Evolutionary conservation across 2,888 invertebrate genomes (phyloP).

Genomic region (Scaptomyza cyrtandrae): DNA sequence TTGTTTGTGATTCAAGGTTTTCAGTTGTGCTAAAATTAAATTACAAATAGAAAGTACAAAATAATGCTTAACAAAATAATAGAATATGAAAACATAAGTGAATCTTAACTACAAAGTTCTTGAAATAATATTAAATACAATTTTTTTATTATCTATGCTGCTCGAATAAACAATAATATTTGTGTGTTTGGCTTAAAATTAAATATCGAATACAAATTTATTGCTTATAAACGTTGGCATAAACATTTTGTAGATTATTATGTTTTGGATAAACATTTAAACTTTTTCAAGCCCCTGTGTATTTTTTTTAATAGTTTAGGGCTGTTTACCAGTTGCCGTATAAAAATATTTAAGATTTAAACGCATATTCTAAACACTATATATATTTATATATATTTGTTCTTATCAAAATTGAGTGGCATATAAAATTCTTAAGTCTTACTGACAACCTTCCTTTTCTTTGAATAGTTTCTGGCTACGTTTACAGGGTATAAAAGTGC

Average conservation of each 20-base stretch:
- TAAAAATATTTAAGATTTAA: neutral
- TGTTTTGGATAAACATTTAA: no score
- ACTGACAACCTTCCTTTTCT: neutral
- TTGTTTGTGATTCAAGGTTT: constrained; percentile 50
- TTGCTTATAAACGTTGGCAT: neutral
- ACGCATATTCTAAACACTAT: no score
- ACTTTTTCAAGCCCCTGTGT: no score
- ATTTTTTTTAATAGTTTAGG: no score
- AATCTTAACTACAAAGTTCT: neutral
- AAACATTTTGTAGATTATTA: neutral
- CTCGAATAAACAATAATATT: neutral
- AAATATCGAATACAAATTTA: neutral
- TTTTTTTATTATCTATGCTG: neutral
- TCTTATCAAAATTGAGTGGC: no score
- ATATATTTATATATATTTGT: no score
- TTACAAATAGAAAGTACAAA: constrained; percentile 5
- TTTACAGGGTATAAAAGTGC: constrained; percentile 8
- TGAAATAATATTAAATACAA: neutral
- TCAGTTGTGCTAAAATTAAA: constrained; percentile 17
- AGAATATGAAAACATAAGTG: neutral
- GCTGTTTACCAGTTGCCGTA: no score
- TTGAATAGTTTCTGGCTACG: neutral
- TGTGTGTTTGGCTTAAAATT: neutral
- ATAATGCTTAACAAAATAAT: neutral
- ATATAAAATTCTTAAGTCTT: no score